Evolutionary conservation across 2,797 vertebrate species (phyloP), one percentile per base, ranked within the genome.

Genomic region (Coendou prehensilis): DNA sequence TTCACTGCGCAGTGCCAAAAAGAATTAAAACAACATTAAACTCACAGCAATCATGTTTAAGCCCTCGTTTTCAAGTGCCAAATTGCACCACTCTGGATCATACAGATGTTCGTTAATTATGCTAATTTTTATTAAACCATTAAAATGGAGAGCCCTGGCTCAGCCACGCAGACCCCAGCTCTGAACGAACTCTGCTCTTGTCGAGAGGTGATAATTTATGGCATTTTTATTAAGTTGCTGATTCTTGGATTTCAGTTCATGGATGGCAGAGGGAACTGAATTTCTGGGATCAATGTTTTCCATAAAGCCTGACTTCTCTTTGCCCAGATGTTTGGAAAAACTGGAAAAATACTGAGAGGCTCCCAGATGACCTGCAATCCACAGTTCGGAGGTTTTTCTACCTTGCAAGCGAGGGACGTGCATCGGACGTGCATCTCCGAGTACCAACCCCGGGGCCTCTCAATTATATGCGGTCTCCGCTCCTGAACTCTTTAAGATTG

Each of bases 11-110:
- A 85, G 98, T 99, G 99, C 99, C 99, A 99, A 96, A 98, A 99
- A 99, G 99, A 99, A 99, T 99, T 99, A 99, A 99, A 99, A 99
- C 98, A 98, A 98, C 99, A 99, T 99, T 99, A 99, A 99, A 99
- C 98, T 98, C 98, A 97, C 98, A 96, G 99, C 98, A 98, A 98
- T 99, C 99, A 98, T 98, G 98, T 98, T 98, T 98, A 99, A 99
- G 98, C 98, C 98, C 99, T 99, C 98, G 97, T 99, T 99, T 99
- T 98, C 97, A 95, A 98, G 98, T 99, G 99, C 99, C 99, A 99
- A 99, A 99, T 99, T 98, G 98, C 99, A 98, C 98, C 98, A 94
- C 98, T 98, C 98, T 98, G 98, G 98, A 99, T 99, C 98, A 98
- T 99, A 99, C 99, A 99, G 99, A 99, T 99, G 99, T 99, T 99